Percentiles rank a stretch among this genome's conserved stretches.
Conservation (phyloP, 2,797 vertebrate genomes). For the Sternotherus odoratus region DNA sequence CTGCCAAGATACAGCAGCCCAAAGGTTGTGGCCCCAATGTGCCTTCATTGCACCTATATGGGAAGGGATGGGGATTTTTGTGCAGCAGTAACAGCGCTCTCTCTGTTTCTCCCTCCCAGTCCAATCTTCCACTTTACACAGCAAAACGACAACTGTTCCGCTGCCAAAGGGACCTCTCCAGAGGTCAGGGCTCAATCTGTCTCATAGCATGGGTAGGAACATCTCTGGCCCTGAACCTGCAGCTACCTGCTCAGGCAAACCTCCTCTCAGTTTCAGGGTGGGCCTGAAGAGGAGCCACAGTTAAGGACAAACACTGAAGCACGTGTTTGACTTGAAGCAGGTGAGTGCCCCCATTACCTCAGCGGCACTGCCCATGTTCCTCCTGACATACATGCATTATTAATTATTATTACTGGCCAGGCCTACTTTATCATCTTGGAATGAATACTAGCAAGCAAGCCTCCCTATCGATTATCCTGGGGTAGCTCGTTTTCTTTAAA, state of each 20-base stretch:
- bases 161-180: not conserved
- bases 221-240: not conserved
- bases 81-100: not conserved
- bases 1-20: not conserved
- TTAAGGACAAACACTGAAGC: not conserved
- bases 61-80: not conserved
- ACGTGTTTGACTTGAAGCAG: not conserved
- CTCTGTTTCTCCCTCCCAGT: not conserved
- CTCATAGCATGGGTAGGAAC: not conserved
- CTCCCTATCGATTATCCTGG: slow-evolving; percentile 2
- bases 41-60: not conserved
- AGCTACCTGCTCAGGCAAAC: not conserved
- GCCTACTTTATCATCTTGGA: not conserved
- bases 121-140: not conserved
- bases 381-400: rapidly evolving
- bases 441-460: not conserved
- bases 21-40: not conserved
- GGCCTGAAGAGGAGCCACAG: too few relatives aligned
- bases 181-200: not conserved
- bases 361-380: slow-evolving; percentile 58
- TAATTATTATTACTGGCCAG: not conserved
- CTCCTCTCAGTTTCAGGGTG: not conserved
- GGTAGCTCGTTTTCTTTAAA: not conserved
- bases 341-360: not conserved
- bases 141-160: not conserved